phyloP scores from a whole-genome alignment of 92 coral and sea anemone genomes.

The Scolanthus callimorphus region DNA sequence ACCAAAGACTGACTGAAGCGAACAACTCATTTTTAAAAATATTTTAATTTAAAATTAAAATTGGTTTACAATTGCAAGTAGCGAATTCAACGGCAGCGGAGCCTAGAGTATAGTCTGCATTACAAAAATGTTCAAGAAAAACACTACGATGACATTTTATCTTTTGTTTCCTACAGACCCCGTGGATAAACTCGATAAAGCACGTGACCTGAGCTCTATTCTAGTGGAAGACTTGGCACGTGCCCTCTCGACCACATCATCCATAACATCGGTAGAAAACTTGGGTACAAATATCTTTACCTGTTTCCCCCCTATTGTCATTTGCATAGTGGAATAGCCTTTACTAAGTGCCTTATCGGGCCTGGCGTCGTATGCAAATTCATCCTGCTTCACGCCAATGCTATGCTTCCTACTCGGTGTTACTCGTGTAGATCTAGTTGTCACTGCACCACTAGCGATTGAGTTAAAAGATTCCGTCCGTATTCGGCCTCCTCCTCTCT shows the following conservation, averaged over 20 bases:
- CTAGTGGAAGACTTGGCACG: constrained; percentile 29
- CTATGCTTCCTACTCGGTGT: neutral
- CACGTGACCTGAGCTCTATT: too few species aligned
- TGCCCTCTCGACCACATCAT: constrained; percentile 45
- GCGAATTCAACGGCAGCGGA: too few species aligned
- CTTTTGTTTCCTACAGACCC: too few species aligned
- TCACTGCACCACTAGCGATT: neutral
- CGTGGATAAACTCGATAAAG: too few species aligned
- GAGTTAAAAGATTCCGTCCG: constrained; percentile 29
- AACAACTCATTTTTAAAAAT: too few species aligned
- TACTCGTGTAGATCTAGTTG: neutral
- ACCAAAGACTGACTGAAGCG: too few species aligned
- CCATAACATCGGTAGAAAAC: constrained; percentile 43
- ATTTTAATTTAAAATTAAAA: too few species aligned
- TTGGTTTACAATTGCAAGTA: too few species aligned
- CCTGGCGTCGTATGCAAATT: constrained; percentile 40
- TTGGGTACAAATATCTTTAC: constrained; percentile 63
- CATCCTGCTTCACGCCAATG: neutral
- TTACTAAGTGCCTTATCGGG: constrained; percentile 47
- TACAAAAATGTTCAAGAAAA: too few species aligned
- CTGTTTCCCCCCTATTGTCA: constrained; percentile 78
- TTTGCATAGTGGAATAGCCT: constrained; percentile 76
- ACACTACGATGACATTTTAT: too few species aligned
- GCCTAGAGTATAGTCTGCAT: too few species aligned
- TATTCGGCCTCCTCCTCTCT: neutral